These are phyloP conservation scores for Elaphurus davidianus DNA, from an alignment of 2,113 vertebrate species.

Conservation along the genomic window DNA sequence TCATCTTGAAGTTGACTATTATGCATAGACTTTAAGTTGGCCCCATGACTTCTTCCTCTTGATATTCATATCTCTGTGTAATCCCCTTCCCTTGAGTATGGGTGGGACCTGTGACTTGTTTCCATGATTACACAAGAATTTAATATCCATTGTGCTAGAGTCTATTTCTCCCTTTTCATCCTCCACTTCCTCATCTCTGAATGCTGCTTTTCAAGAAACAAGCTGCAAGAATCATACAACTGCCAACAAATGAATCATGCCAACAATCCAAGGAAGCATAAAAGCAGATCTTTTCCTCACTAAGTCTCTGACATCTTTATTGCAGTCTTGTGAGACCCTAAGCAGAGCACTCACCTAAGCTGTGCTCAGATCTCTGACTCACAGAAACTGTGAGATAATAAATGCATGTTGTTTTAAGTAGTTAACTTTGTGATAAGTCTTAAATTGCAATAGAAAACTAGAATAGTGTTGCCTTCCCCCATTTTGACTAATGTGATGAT, in stretches of 20 bases:
- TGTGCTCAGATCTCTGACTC: neutral
- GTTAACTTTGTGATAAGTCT: neutral
- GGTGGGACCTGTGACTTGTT: neutral
- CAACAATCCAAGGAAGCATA: neutral
- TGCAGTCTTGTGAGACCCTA: neutral
- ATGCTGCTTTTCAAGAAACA: neutral
- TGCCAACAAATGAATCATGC: neutral
- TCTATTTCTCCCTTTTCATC: neutral
- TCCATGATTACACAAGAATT: neutral
- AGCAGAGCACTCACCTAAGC: neutral
- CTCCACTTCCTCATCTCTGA: neutral
- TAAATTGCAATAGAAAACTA: neutral
- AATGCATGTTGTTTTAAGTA: neutral
- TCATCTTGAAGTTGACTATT: neutral
- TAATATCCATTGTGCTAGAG: neutral
- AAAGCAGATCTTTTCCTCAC: neutral
- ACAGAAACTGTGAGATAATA: neutral
- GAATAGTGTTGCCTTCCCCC: neutral
- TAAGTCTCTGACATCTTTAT: neutral
- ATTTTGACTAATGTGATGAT: neutral
- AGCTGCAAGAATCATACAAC: neutral
- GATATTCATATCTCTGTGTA: neutral
- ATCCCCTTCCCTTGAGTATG: neutral
- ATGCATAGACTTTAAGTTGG: neutral
- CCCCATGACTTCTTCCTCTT: neutral